Base-by-base conservation (phyloP, 2,797 vertebrate species). In the Dendrocincla tyrannina region DNA sequence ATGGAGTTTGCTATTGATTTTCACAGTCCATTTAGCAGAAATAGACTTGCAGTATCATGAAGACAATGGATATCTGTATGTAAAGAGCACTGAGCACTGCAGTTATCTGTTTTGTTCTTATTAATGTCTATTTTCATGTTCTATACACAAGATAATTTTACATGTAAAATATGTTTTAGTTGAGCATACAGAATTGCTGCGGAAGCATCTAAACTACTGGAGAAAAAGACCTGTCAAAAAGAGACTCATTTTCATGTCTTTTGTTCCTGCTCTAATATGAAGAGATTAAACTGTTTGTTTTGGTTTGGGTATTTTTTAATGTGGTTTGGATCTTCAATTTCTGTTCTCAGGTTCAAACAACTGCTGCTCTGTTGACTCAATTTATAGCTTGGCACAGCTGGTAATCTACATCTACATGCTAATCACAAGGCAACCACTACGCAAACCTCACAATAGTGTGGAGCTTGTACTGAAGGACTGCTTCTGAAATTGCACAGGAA, bases 1-100 rank as follows among this genome's bases (percentile, higher is more conserved):
- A 95, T 95, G 67, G 85, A 92, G 77, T 94, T 94, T 88, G 56
- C 74, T 93, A 93, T 95, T 93, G 94, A 96, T 96, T 97, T 95
- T 85, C 77, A 81, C 70, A 69, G 94, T 95, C 89, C 80, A 86
- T 95, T 95, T 94, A 93, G 80, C 95, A 79, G 86, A 85, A 92
- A 85, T 62, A 76, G 80, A 76, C 77, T 88, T 85, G 70, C 16
- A 35, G 10, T 78, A 52, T 68, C 72, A 66, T 76, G 85, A 88
- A 88, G 80, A 46, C 72, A 85, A 44, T n/a, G 35, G 8, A 7
- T 58, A 76, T 86, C 58, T 53, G 25, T 66, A 60, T 19, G 0
- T 83, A 74, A 80, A 72, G 69, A 80, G 49, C 41, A 41, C 30
- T 23, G 33, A 89, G 76, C 18, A 53, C 66, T 88, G 68, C 69